Evolutionary conservation across 2,113 vertebrate genomes (phyloP).

Genomic region (Lepus americanus): DNA sequence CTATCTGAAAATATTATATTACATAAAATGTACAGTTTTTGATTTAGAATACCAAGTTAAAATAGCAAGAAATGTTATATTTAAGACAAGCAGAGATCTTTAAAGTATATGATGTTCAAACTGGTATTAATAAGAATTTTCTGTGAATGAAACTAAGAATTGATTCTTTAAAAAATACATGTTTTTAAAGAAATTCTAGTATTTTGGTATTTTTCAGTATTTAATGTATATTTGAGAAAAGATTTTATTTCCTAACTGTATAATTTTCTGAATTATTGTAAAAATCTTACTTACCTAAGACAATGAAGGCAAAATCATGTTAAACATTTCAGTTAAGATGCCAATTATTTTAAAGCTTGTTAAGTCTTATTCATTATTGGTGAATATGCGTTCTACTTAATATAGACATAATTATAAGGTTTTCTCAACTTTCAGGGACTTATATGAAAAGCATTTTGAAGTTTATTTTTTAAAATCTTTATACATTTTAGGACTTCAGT

Average conservation of each 20-base stretch:
- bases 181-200: background rate
- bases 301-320: background rate
- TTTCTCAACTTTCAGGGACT: background rate
- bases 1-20: background rate
- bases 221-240: background rate
- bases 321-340: background rate
- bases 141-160: conserved; percentile 2
- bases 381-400: background rate
- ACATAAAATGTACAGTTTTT: background rate
- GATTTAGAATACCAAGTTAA: background rate
- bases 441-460: background rate
- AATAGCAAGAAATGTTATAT: background rate
- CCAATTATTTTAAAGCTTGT: background rate
- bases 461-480: background rate
- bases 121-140: background rate
- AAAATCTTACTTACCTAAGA: background rate
- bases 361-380: background rate
- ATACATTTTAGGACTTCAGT: background rate
- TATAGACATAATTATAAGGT: background rate
- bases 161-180: background rate
- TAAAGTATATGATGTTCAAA: background rate
- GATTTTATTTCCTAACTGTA: background rate
- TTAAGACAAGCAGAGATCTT: background rate
- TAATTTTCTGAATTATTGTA: background rate
- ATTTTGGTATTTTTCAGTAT: background rate